Base-by-base conservation (phyloP, 2,888 invertebrate genomes). In the Tetragonisca angustula region DNA sequence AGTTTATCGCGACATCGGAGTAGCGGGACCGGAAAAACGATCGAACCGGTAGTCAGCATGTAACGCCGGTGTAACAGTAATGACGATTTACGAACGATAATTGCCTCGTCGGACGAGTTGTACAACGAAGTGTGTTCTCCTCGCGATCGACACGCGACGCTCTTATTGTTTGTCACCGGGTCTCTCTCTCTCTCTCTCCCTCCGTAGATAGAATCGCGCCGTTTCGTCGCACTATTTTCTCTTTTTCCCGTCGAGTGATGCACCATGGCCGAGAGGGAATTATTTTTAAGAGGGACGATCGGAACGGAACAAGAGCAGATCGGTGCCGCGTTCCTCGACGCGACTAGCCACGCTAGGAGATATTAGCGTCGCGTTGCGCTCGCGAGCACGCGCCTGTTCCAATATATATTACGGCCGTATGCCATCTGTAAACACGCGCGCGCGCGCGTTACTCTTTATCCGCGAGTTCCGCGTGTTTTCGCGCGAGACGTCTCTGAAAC, bases 51-150 rank as follows among this genome's bases (percentile, higher is more conserved):
- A 88, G 88, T 81, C 50, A 24, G 49, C 49, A 65, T 36, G 77
- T 79, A 73, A 83, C 69, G 68, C 32, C 24, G 19, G 67, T 67
- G 71, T 79, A 81, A 82, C 77, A 77, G 77, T 80, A 84, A 85
- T 81, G 83, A 89, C 87, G 89, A 89, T 88, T 89, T 83, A 84
- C 81, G 80, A 68, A 82, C 76, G 89, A 88, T 87, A 89, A 87
- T 77, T 77, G 87, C 82, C 88, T 83, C 54, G 76, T 83, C 76
- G 32, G 81, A 80, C 83, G 65, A 76, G 80, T 85, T 82, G 64
- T 72, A 74, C 68, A 62, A 54, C 21, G 36, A 62, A 71, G 49
- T 36, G 64, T 52, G 27, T 73, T 73, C 43, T 77, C 68, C 24
- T 52, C 27, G 62, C 54, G 61, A 75, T 79, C 80, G 68, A 74